Evolutionary conservation across 2,113 vertebrate genomes (phyloP).

Genomic region (Plestiodon gilberti): DNA sequence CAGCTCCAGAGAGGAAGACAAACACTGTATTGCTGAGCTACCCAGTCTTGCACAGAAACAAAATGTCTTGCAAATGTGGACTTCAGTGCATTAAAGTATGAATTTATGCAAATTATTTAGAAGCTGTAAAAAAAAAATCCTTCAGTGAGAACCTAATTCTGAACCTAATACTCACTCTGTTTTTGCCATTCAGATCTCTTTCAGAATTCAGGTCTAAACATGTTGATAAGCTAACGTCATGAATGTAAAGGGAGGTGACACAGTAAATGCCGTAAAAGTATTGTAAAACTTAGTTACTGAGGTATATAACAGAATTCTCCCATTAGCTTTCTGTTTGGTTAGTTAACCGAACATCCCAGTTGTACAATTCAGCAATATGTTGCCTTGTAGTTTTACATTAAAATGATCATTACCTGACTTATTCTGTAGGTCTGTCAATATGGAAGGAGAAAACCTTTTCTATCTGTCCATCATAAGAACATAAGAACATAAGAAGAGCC

Average conservation of each 20-base stretch:
- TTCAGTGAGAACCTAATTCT: neutral
- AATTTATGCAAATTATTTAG: too few relatives aligned
- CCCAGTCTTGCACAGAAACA: too few relatives aligned
- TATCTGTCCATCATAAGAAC: neutral
- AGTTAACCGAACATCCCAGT: neutral
- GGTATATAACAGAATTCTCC: too few relatives aligned
- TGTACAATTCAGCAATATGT: neutral
- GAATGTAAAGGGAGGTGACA: neutral
- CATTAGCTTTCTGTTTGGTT: too few relatives aligned
- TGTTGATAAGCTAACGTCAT: neutral
- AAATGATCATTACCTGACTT: neutral
- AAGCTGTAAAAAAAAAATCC: neutral
- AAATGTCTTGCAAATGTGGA: neutral
- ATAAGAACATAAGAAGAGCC: too few relatives aligned
- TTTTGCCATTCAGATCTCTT: neutral
- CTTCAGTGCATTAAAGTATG: too few relatives aligned
- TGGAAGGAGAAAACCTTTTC: too few relatives aligned
- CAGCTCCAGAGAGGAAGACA: neutral
- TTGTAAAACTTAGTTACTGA: neutral
- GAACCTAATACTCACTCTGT: neutral
- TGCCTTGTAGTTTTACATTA: neutral
- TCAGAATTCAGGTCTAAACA: neutral
- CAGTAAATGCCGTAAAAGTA: neutral
- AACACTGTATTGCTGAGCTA: neutral
- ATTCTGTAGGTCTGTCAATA: too few relatives aligned